Evolutionary conservation across 2,888 invertebrate species (phyloP).

Genomic region (Athalia rosae): DNA sequence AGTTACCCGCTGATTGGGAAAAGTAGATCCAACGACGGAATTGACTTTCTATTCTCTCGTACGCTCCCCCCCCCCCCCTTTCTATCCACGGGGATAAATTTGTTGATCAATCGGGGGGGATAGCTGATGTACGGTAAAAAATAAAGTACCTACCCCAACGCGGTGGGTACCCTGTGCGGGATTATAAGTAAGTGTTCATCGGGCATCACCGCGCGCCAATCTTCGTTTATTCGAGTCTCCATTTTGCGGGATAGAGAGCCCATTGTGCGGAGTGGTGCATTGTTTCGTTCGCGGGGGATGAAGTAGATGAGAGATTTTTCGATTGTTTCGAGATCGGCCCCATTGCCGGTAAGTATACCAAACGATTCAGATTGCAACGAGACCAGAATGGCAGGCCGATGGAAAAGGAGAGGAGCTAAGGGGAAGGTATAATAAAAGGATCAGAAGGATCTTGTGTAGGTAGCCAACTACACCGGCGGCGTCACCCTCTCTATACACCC

Average conservation of each 20-base stretch:
- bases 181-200: too few relatives aligned
- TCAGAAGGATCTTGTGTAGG: too few relatives aligned
- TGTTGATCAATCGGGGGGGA: background rate
- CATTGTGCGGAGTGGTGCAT: constrained; percentile 22
- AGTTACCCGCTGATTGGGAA: too few relatives aligned
- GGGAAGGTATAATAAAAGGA: too few relatives aligned
- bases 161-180: too few relatives aligned
- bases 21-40: too few relatives aligned
- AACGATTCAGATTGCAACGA: constrained; percentile 9
- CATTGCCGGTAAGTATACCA: constrained; percentile 17
- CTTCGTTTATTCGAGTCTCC: background rate
- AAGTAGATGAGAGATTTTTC: constrained; percentile 32
- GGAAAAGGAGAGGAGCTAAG: background rate
- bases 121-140: background rate
- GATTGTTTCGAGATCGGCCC: constrained; percentile 25
- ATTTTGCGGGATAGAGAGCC: constrained; percentile 8
- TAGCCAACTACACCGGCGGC: too few relatives aligned
- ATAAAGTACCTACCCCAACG: too few relatives aligned
- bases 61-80: too few relatives aligned
- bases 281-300: constrained; percentile 10
- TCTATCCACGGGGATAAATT: background rate
- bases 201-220: background rate
- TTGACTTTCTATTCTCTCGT: too few relatives aligned
- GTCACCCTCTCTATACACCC: too few relatives aligned
- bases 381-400: constrained; percentile 11